These are phyloP conservation scores for Leontocebus nigricollis DNA, from an alignment of 2,797 vertebrate genomes.

Conservation along the genomic window DNA sequence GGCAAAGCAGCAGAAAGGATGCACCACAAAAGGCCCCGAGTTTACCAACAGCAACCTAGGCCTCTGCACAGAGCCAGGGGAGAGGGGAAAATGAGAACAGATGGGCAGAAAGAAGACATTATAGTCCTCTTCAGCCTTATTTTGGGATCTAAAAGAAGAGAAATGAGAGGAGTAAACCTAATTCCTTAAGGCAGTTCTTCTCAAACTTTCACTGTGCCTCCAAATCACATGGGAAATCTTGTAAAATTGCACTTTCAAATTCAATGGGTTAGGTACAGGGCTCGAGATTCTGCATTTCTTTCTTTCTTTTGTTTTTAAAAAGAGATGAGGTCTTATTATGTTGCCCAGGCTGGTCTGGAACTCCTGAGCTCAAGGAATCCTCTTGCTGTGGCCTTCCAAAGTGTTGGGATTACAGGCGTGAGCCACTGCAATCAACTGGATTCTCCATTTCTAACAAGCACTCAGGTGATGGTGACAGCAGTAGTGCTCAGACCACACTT, in stretches of 20 bases:
- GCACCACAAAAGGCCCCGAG: not conserved
- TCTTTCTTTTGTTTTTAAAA: not conserved
- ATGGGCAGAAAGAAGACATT: not conserved
- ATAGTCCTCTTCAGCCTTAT: not conserved
- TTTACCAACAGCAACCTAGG: not conserved
- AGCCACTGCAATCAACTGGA: not conserved
- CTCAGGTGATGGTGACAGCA: not conserved
- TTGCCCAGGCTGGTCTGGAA: not conserved
- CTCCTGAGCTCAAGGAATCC: not conserved
- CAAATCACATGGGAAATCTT: not conserved
- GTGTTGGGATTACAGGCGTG: not conserved
- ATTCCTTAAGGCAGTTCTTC: not conserved
- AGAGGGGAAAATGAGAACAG: not conserved
- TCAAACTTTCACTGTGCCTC: not conserved
- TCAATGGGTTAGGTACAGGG: not conserved
- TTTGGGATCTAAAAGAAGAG: not conserved
- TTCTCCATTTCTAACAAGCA: not conserved
- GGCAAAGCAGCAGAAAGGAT: constrained; percentile 52
- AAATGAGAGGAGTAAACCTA: not conserved
- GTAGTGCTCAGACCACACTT: not conserved
- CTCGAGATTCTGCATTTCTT: not conserved
- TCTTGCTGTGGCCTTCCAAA: not conserved
- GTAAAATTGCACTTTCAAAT: not conserved
- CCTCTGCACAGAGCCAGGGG: not conserved
- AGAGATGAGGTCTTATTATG: not conserved